Evolutionary conservation across 1,140 invertebrate genomes (phyloP).

Genomic region (Drosophila ironensis): DNA sequence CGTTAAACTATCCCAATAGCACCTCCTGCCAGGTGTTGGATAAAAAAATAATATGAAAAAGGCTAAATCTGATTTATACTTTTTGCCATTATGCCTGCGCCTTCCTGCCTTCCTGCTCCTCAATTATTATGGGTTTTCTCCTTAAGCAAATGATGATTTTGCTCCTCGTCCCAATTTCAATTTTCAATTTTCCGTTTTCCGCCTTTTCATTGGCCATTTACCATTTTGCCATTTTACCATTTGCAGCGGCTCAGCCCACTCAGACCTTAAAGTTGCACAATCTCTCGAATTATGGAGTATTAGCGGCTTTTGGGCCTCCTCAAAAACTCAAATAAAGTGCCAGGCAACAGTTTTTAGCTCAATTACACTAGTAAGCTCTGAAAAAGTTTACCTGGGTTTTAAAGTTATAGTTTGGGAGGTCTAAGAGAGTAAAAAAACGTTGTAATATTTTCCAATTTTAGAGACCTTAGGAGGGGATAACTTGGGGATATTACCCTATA

Average conservation of each 20-base stretch:
- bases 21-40: not conserved
- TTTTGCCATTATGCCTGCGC: constrained; percentile 42
- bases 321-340: constrained; percentile 41
- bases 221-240: not conserved
- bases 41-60: not conserved
- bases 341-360: constrained; percentile 69
- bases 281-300: constrained; percentile 57
- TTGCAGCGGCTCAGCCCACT: not conserved
- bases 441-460: no score
- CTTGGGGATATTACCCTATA: no score
- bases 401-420: no score
- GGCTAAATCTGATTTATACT: constrained; percentile 64
- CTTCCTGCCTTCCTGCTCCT: not conserved
- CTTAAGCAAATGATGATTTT: not conserved
- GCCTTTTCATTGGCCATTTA: no score
- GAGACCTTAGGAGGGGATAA: no score
- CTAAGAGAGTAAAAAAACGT: no score
- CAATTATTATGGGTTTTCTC: constrained; percentile 5
- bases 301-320: constrained; percentile 18
- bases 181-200: constrained; percentile 21
- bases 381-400: no score
- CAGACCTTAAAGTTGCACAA: constrained; percentile 40
- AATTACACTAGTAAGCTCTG: constrained; percentile 58
- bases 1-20: not conserved
- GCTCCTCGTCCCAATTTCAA: constrained; percentile 38